phyloP scores from a whole-genome alignment of 2,797 vertebrate genomes.

The Erethizon dorsatum region DNA sequence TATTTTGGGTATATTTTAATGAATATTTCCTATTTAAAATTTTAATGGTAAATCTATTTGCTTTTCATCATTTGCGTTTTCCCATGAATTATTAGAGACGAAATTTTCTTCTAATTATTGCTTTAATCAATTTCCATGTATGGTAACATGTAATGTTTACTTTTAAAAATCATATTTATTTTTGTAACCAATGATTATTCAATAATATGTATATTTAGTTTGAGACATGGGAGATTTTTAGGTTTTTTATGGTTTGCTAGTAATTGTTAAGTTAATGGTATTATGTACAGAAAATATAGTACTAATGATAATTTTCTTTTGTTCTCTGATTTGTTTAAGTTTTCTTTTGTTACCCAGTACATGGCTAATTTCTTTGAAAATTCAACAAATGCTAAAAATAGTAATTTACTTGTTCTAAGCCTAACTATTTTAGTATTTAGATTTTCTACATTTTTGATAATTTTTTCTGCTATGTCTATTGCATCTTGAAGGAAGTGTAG shows the following conservation, averaged over 20 bases:
- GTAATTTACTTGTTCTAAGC: not conserved
- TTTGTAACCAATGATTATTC: not conserved
- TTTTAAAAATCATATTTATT: not conserved
- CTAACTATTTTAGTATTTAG: not conserved
- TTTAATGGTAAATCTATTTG: not conserved
- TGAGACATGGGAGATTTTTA: not conserved
- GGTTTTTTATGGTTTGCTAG: not conserved
- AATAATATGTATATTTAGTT: not conserved
- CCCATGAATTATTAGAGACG: not conserved
- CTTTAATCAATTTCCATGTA: not conserved
- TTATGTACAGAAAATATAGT: not conserved
- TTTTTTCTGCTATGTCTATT: not conserved
- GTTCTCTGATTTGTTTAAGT: not conserved
- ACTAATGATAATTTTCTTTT: not conserved
- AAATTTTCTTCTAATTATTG: not conserved
- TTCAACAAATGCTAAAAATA: not conserved
- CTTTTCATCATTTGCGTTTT: not conserved
- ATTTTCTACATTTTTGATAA: not conserved
- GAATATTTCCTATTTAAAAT: not conserved
- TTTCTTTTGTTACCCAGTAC: not conserved
- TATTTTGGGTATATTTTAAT: not conserved
- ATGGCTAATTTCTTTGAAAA: not conserved
- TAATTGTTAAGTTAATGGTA: not conserved
- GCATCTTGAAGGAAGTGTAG: not conserved
- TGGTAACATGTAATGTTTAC: too few species aligned